Evolutionary conservation across 2,797 vertebrate genomes (phyloP).

Genomic region (Alfaro cultratus): DNA sequence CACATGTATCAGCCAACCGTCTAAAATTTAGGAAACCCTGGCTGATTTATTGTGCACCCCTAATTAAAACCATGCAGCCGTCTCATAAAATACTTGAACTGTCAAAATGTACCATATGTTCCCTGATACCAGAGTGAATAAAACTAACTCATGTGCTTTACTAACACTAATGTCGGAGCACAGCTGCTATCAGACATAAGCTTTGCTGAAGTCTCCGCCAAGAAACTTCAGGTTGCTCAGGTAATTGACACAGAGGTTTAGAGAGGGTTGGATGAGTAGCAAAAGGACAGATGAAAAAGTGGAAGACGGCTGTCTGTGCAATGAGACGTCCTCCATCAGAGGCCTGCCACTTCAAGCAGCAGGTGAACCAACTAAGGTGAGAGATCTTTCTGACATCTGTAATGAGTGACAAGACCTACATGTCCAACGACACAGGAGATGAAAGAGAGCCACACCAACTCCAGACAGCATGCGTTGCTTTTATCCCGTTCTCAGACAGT

Average conservation of each 20-base stretch:
- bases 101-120: neutral
- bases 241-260: neutral
- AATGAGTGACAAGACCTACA: constrained; percentile 60
- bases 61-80: constrained; percentile 21
- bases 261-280: neutral
- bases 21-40: too few species aligned
- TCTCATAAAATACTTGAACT: neutral
- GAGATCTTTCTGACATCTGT: constrained; percentile 56
- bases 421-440: constrained; percentile 27
- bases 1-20: too few species aligned
- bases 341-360: constrained; percentile 29
- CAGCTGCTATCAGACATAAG: constrained; percentile 41
- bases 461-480: neutral
- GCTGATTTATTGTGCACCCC: too few species aligned
- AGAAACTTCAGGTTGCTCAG: constrained; percentile 43
- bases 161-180: constrained; percentile 48
- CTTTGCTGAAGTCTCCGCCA: constrained; percentile 43
- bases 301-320: constrained; percentile 22
- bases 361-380: constrained; percentile 59
- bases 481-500: neutral
- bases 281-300: constrained; percentile 17
- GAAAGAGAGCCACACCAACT: constrained; percentile 7
- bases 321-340: constrained; percentile 31
- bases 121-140: constrained; percentile 3
- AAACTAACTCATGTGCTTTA: constrained; percentile 28